A percentile compares a stretch with the other conserved stretches of the same genome.
Conservation (phyloP, 1,140 invertebrate genomes). For the Drosophila gunungcola region DNA sequence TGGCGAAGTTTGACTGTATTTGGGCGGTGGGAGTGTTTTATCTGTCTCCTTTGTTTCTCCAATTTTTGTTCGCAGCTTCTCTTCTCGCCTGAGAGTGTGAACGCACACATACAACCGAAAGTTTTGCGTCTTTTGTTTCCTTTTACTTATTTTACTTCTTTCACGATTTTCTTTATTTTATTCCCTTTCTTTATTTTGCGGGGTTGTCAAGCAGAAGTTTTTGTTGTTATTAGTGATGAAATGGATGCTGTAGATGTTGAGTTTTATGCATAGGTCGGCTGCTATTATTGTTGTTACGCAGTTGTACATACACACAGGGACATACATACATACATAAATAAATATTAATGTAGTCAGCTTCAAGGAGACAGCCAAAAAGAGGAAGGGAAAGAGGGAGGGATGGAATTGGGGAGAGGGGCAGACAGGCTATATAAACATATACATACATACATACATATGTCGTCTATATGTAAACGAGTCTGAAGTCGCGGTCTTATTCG, state of each 20-base stretch:
- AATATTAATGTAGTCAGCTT: constrained; percentile 45
- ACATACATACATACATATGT: neutral
- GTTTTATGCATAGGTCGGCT: constrained; percentile 40
- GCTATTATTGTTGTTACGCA: constrained; percentile 43
- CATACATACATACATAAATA: constrained; percentile 39
- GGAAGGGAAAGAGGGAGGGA: neutral
- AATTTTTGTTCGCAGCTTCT: constrained; percentile 23
- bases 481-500: constrained; percentile 30
- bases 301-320: constrained; percentile 29
- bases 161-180: constrained; percentile 20
- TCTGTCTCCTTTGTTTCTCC: constrained; percentile 8
- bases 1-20: constrained; percentile 10
- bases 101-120: constrained; percentile 38
- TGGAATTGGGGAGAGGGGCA: neutral
- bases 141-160: constrained; percentile 5
- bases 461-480: constrained; percentile 36
- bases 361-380: neutral
- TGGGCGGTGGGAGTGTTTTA: constrained; percentile 19
- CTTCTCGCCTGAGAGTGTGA: constrained; percentile 43
- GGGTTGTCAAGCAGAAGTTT: constrained; percentile 48
- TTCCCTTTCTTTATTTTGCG: constrained; percentile 24
- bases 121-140: constrained; percentile 53
- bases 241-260: constrained; percentile 38
- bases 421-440: constrained; percentile 5
- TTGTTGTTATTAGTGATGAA: constrained; percentile 40